Evolutionary conservation across 2,797 vertebrate genomes (phyloP).

Genomic region (Rhabdophis nuchalis): DNA sequence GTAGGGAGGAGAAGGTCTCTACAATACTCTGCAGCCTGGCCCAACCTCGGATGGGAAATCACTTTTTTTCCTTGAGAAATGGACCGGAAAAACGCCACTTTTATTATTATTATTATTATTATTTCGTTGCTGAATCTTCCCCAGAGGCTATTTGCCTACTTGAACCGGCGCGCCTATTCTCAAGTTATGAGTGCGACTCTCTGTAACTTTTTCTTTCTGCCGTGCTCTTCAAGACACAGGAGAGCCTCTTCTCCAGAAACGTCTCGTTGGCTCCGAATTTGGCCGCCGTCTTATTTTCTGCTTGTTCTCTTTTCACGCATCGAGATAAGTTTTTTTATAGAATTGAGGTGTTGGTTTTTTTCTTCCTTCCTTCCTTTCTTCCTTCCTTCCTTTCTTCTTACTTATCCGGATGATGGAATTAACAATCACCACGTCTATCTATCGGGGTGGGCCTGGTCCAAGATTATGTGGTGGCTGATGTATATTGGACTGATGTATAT

Average conservation of each 20-base stretch:
- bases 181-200: background rate
- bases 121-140: background rate
- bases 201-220: background rate
- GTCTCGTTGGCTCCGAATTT: background rate
- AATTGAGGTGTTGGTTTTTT: constrained; percentile 49
- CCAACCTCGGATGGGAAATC: constrained; percentile 26
- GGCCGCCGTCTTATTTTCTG: constrained; percentile 43
- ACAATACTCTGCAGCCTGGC: constrained; percentile 61
- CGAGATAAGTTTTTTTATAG: constrained; percentile 68
- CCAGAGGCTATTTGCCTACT: background rate
- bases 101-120: no score
- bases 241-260: background rate
- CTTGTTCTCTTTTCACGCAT: constrained; percentile 64
- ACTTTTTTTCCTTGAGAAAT: constrained; percentile 3
- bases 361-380: constrained; percentile 26
- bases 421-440: constrained; percentile 60
- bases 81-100: background rate
- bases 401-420: constrained; percentile 69
- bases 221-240: background rate
- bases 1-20: constrained; percentile 46
- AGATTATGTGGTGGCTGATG: constrained; percentile 76
- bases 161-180: background rate
- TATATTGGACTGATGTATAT: constrained; percentile 76
- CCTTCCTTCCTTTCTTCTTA: constrained; percentile 22
- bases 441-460: constrained; percentile 65